Conservation (phyloP, 2,113 vertebrate genomes). For the Corythornis vintsioides region DNA sequence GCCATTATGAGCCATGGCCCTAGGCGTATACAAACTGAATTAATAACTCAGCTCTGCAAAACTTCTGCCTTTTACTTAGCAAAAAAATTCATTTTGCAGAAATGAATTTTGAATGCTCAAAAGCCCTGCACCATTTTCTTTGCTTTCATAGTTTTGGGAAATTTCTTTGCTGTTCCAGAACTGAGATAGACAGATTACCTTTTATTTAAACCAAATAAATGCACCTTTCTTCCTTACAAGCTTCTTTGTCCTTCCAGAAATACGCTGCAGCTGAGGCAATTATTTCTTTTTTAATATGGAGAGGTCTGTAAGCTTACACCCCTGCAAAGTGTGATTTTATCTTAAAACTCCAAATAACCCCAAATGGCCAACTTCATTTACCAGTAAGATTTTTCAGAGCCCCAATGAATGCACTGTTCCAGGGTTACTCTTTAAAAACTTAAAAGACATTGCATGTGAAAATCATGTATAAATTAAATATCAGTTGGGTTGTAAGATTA, state of each 20-base stretch:
- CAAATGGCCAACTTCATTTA: conserved; percentile 17
- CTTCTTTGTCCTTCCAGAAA: neutral
- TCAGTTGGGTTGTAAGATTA: conserved; percentile 70
- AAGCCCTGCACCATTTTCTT: neutral
- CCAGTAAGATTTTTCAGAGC: conserved; percentile 22
- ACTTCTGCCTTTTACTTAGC: conserved; percentile 59
- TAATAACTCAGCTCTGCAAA: conserved; percentile 64
- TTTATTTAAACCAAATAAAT: neutral
- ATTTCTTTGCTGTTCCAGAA: conserved; percentile 40
- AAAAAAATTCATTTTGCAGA: conserved; percentile 9
- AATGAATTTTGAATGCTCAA: conserved; percentile 40
- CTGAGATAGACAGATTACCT: neutral
- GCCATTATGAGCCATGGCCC: conserved; percentile 70
- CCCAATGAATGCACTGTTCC: neutral
- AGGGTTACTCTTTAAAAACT: conserved; percentile 43
- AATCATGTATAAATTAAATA: conserved; percentile 73
- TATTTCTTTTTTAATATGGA: neutral
- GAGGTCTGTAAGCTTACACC: neutral
- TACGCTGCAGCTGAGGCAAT: neutral
- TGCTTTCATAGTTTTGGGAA: neutral
- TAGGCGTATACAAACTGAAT: conserved; percentile 64
- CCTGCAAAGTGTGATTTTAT: neutral
- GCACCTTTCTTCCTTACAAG: neutral
- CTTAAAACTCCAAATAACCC: conserved; percentile 16
- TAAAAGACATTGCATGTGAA: conserved; percentile 57